Evolutionary conservation across 2,888 invertebrate genomes (phyloP).

Genomic region (Idaea dimidiata): DNA sequence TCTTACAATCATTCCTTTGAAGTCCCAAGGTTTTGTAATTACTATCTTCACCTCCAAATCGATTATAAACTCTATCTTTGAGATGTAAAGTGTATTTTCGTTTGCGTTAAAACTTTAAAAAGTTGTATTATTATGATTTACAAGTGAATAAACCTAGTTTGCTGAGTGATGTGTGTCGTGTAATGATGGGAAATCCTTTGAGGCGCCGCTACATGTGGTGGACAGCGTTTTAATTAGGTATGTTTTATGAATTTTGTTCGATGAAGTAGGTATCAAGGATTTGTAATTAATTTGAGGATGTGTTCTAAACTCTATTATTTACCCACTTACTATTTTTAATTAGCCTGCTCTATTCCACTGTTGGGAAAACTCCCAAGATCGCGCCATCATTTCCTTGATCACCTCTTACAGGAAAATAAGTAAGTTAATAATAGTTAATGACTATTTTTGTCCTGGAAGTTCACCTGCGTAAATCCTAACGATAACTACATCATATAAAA

Average conservation of each 20-base stretch:
- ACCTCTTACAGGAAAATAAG: too few relatives aligned
- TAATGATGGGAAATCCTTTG: constrained; percentile 34
- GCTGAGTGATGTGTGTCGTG: constrained; percentile 54
- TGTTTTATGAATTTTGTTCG: background rate
- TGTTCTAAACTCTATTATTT: background rate
- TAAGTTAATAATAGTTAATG: too few relatives aligned
- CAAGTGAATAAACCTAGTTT: constrained; percentile 51
- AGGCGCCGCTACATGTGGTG: constrained; percentile 21
- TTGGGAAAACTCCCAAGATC: too few relatives aligned
- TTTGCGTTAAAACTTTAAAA: constrained; percentile 9
- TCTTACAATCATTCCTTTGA: constrained; percentile 26
- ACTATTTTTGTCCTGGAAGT: too few relatives aligned
- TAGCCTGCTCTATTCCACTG: too few relatives aligned
- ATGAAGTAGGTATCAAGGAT: background rate
- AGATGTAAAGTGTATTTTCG: constrained; percentile 13
- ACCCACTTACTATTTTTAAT: too few relatives aligned
- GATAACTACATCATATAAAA: too few relatives aligned
- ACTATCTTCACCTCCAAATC: constrained; percentile 7
- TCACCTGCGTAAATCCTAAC: too few relatives aligned
- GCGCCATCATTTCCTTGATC: too few relatives aligned
- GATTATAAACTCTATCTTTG: constrained; percentile 10
- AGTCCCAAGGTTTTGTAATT: constrained; percentile 23
- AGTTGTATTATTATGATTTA: constrained; percentile 45
- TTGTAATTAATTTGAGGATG: background rate
- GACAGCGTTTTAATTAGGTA: background rate